Evolutionary conservation across 2,113 vertebrate genomes (phyloP).

Genomic region (Apeltes quadracus): DNA sequence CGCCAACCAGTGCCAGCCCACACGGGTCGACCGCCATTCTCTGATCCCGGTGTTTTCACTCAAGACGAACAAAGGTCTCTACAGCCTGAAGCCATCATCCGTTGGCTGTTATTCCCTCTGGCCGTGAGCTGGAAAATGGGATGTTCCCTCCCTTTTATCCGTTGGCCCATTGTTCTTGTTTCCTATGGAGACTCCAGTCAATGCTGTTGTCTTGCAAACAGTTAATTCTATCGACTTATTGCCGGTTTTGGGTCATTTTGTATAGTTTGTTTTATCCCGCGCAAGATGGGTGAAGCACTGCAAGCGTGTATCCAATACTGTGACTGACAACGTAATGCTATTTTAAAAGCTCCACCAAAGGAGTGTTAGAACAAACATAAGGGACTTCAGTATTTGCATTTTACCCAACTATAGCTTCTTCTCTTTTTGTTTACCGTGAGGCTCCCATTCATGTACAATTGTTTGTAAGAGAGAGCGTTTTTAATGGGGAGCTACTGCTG

Average conservation of each 20-base stretch:
- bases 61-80: background rate
- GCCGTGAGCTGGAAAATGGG: constrained; percentile 21
- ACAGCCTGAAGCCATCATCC: background rate
- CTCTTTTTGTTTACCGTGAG: constrained; percentile 1
- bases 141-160: constrained; percentile 1
- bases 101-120: background rate
- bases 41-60: constrained; percentile 59
- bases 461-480: constrained; percentile 13
- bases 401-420: background rate
- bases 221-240: background rate
- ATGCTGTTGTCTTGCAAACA: background rate
- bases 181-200: constrained; percentile 69
- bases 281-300: background rate
- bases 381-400: constrained; percentile 18
- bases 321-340: constrained; percentile 9
- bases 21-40: constrained; percentile 88
- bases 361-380: constrained; percentile 2
- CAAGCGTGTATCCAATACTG: constrained; percentile 14
- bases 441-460: constrained; percentile 12
- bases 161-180: constrained; percentile 45
- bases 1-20: constrained; percentile 86
- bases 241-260: constrained; percentile 14
- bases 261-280: constrained; percentile 14
- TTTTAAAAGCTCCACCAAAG: constrained; percentile 18
- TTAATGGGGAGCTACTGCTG: constrained; percentile 26